These are phyloP conservation scores for Oreochromis mossambicus DNA, from an alignment of 2,797 vertebrate genomes.

Conservation along the genomic window DNA sequence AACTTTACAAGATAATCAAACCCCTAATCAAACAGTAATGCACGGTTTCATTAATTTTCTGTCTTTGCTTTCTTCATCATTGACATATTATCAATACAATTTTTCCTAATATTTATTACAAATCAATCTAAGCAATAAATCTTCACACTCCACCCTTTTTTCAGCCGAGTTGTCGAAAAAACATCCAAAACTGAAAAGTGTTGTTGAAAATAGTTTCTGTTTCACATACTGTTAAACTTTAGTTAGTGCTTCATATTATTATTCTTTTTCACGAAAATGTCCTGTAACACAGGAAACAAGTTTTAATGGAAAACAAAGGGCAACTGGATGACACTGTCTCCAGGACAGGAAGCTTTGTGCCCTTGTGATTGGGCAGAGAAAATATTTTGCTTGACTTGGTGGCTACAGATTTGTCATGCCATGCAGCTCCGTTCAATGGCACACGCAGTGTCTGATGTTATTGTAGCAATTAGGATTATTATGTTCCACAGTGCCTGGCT, in stretches of 20 bases:
- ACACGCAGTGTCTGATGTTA: conserved; percentile 55
- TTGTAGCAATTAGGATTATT: conserved; percentile 67
- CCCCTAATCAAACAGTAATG: neutral
- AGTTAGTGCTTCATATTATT: neutral
- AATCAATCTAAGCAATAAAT: neutral
- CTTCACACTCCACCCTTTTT: neutral
- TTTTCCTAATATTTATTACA: neutral
- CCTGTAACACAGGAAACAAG: conserved; percentile 64
- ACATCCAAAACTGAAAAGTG: neutral
- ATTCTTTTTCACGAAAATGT: conserved; percentile 26
- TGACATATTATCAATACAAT: neutral
- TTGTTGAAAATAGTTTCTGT: neutral
- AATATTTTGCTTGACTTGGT: conserved; percentile 73
- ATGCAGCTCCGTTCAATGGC: conserved; percentile 35
- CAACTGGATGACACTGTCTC: conserved; percentile 53
- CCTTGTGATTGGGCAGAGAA: conserved; percentile 70
- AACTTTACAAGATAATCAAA: neutral
- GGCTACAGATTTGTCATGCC: conserved; percentile 52
- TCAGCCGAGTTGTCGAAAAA: neutral
- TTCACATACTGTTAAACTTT: neutral
- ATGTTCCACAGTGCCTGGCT: conserved; percentile 52
- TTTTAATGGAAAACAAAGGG: conserved; percentile 65
- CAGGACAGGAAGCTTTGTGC: conserved; percentile 72
- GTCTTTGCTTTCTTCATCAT: neutral
- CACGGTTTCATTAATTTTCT: neutral